Conservation (phyloP, 1,140 invertebrate species). For the Euura lappo region DNA sequence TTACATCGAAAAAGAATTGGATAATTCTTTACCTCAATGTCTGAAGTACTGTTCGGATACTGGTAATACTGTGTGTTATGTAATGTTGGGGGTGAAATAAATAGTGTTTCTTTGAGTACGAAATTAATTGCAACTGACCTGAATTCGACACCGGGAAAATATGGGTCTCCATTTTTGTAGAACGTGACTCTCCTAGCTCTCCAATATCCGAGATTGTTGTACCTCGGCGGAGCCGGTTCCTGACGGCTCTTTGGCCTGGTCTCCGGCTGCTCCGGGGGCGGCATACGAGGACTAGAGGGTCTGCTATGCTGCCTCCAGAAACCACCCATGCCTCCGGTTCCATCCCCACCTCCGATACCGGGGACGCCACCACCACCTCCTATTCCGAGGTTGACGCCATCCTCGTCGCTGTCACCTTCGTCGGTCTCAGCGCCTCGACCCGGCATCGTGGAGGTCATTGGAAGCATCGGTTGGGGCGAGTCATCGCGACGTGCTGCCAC, state of each 20-base stretch:
- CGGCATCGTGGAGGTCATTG: slow-evolving; percentile 25
- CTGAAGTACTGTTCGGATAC: too few relatives aligned
- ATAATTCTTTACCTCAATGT: too few relatives aligned
- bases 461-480: slow-evolving; percentile 29
- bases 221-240: slow-evolving; percentile 64
- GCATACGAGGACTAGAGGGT: slow-evolving; percentile 63
- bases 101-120: too few relatives aligned
- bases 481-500: slow-evolving; percentile 55
- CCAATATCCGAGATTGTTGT: slow-evolving; percentile 85
- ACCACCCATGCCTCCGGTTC: slow-evolving; percentile 58
- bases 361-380: slow-evolving; percentile 32
- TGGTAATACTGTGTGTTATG: too few relatives aligned
- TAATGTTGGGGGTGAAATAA: too few relatives aligned
- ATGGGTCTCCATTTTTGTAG: slow-evolving; percentile 92
- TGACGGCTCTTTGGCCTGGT: slow-evolving; percentile 59
- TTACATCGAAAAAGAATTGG: too few relatives aligned
- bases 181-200: slow-evolving; percentile 85
- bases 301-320: slow-evolving; percentile 65
- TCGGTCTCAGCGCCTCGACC: slow-evolving; percentile 37
- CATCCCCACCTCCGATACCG: slow-evolving; percentile 49
- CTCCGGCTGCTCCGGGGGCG: slow-evolving; percentile 62
- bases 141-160: slow-evolving; percentile 87
- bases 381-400: slow-evolving; percentile 45
- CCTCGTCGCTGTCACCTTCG: slow-evolving; percentile 41
- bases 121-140: slow-evolving; percentile 53